Conservation (phyloP, 2,113 vertebrate genomes). For the Salvelinus alpinus region DNA sequence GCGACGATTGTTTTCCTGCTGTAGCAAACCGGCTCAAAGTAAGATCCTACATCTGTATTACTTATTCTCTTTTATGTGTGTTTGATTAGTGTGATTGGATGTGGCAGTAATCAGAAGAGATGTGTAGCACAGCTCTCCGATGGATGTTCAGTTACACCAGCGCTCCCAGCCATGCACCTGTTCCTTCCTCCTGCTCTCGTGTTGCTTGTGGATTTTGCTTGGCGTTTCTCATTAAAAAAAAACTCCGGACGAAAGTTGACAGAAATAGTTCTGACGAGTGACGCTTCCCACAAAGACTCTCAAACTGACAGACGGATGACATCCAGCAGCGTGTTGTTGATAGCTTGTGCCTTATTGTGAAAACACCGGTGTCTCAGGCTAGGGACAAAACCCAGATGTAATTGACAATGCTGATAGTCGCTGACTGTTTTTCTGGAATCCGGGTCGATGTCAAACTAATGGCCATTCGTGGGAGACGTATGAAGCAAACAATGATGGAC, state of each 20-base stretch:
- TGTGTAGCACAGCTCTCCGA: conserved; percentile 39
- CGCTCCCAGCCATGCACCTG: conserved; percentile 76
- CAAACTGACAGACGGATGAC: conserved; percentile 38
- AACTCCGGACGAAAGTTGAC: conserved; percentile 61
- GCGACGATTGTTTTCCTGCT: too few species aligned
- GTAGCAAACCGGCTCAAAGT: too few species aligned
- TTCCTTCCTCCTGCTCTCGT: conserved; percentile 51
- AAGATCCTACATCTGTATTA: too few species aligned
- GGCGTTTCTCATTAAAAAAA: conserved; percentile 69
- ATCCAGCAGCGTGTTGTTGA: conserved; percentile 62
- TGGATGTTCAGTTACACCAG: conserved; percentile 43
- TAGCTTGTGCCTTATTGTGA: conserved; percentile 57
- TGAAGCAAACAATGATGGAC: conserved; percentile 13
- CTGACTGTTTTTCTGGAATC: not conserved
- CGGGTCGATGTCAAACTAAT: not conserved
- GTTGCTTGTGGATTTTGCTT: conserved; percentile 60
- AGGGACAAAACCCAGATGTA: conserved; percentile 49
- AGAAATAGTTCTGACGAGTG: conserved; percentile 56
- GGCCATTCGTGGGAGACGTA: not conserved
- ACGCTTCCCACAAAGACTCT: conserved; percentile 62
- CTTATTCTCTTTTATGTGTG: conserved; percentile 50
- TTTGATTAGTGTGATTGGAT: conserved; percentile 65
- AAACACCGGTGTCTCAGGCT: conserved; percentile 64
- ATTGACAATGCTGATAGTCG: conserved; percentile 33
- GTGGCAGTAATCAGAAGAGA: conserved; percentile 62